A percentile compares a stretch with the other conserved stretches of the same genome.
phyloP scores from a whole-genome alignment of 2,888 invertebrate species.

The Oegoconia quadripuncta region DNA sequence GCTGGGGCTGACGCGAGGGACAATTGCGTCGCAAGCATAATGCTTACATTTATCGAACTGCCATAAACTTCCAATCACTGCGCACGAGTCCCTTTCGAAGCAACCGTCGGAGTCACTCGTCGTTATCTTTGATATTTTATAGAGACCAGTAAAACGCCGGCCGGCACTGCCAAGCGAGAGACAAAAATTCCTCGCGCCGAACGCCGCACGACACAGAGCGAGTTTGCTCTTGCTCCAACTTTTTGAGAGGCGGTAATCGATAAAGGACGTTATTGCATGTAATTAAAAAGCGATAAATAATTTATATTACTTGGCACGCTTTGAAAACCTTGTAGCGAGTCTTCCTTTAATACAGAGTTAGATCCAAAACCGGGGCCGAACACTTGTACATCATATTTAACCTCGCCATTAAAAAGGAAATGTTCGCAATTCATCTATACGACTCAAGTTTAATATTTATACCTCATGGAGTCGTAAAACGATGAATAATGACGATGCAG shows the following conservation, averaged over 20 bases:
- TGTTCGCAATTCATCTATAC: conserved; percentile 78
- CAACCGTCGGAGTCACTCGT: conserved; percentile 61
- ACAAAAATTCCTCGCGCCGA: conserved; percentile 59
- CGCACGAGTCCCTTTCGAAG: conserved; percentile 50
- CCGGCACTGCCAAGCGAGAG: conserved; percentile 70
- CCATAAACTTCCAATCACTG: conserved; percentile 74
- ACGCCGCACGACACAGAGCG: conserved; percentile 25
- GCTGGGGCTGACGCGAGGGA: conserved; percentile 29
- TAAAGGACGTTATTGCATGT: conserved; percentile 60
- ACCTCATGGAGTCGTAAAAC: conserved; percentile 77
- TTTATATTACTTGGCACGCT: conserved; percentile 50
- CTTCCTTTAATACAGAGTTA: conserved; percentile 41
- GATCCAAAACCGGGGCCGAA: conserved; percentile 55
- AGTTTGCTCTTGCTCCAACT: conserved; percentile 17
- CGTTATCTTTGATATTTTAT: conserved; percentile 79
- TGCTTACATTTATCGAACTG: conserved; percentile 65
- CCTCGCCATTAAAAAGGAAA: conserved; percentile 76
- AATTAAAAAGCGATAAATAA: conserved; percentile 69
- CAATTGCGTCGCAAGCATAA: conserved; percentile 54
- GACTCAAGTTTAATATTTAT: conserved; percentile 77
- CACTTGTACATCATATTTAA: conserved; percentile 71
- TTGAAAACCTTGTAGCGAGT: conserved; percentile 54
- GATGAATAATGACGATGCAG: conserved; percentile 77
- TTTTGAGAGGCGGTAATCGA: conserved; percentile 42
- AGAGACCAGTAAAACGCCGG: conserved; percentile 76